These are phyloP conservation scores for Sebastes dallii DNA, from an alignment of 2,797 vertebrate species.

Conservation along the genomic window DNA sequence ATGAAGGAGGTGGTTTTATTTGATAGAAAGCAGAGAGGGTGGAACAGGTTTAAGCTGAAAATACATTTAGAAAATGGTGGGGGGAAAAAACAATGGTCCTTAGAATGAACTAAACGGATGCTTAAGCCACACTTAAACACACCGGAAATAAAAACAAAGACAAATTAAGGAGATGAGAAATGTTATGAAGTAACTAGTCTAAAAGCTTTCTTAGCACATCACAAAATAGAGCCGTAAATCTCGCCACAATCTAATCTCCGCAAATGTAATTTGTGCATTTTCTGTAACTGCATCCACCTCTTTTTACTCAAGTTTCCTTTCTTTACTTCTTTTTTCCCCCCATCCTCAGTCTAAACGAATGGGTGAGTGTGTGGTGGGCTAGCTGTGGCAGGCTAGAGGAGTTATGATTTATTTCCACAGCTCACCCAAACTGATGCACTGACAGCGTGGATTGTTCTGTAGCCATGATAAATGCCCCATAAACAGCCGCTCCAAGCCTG, in stretches of 20 bases:
- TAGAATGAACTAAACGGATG: constrained; percentile 9
- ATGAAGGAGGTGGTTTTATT: constrained; percentile 66
- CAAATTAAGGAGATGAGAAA: neutral
- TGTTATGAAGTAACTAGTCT: neutral
- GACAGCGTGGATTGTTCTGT: constrained; percentile 70
- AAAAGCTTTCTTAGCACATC: neutral
- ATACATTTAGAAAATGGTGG: constrained; percentile 38
- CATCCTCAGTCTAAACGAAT: constrained; percentile 39
- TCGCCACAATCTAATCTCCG: constrained; percentile 2
- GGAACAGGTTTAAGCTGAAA: constrained; percentile 40
- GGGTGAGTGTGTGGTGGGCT: constrained; percentile 44
- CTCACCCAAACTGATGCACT: constrained; percentile 64
- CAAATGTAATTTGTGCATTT: constrained; percentile 9
- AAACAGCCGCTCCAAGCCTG: constrained; percentile 61
- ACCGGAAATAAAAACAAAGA: neutral
- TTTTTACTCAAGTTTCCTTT: constrained; percentile 5
- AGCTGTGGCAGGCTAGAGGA: constrained; percentile 65
- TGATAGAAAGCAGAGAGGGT: constrained; percentile 43
- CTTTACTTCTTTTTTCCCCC: neutral
- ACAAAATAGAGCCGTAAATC: neutral
- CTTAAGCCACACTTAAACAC: neutral
- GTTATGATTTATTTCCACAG: constrained; percentile 74
- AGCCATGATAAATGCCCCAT: constrained; percentile 75
- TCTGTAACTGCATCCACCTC: neutral
- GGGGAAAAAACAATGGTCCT: neutral